Base-by-base conservation (phyloP, 2,113 vertebrate species). In the Arvicanthis niloticus region DNA sequence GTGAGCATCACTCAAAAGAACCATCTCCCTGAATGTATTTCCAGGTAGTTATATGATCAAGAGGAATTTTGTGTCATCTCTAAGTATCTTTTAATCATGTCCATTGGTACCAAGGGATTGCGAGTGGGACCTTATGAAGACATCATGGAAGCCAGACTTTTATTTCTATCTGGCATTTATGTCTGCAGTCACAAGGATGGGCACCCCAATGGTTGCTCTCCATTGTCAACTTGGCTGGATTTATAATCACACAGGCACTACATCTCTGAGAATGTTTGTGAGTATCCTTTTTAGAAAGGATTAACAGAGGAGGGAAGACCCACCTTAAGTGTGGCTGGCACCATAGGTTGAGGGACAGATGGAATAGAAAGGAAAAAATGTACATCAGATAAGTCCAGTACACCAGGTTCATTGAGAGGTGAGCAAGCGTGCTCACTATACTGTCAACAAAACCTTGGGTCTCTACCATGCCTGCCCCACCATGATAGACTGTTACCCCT, bases 131-230 rank as follows among this genome's bases (percentile, higher is more conserved):
- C 29, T 34, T 88, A 45, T 96, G 22, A 95, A 92, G 70, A 68
- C 37, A 84, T 40, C 45, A 62, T 29, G 15, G 34, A 96, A 67
- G 42, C 24, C 76, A 26, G 60, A 53, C 67, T n/a, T 21, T 62
- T 29, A 70, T 82, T 94, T 88, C 22, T 86, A 75, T 29, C 37
- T 81, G 16, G 12, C 31, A 56, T 5, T 65, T 29, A 45, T 29
- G 16, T 31, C 26, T 58, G 34, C 21, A 42, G 68, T 13, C 19
- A 34, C 0, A 0, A 24, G 1, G 4, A 62, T 13, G 16, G 37
- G 3, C 8, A 34, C 58, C 1, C 4, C 12, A 2, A 42, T 31
- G 51, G 24, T 56, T 73, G 12, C 56, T 51, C 5, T 58, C 15
- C 68, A 19, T 22, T 1, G 51, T 16, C 24, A 26, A 42, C 45